These are phyloP conservation scores for Zenarchopterus dispar DNA, from an alignment of 2,797 vertebrate species.

Conservation along the genomic window DNA sequence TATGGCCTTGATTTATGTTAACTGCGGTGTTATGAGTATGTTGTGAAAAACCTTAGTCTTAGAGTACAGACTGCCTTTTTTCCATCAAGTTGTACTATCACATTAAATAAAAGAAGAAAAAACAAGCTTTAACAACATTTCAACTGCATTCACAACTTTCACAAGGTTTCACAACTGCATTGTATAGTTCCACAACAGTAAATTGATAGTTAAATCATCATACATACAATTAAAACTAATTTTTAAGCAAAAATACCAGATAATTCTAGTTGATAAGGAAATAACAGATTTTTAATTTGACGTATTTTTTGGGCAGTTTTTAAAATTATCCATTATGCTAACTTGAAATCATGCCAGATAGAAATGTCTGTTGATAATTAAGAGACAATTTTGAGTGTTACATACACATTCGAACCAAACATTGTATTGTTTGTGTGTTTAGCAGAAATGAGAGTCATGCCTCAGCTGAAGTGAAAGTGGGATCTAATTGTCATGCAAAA, in stretches of 20 bases:
- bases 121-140: conserved; percentile 13
- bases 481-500: conserved; percentile 37
- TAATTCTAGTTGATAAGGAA: background rate
- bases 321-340: background rate
- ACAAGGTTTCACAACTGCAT: background rate
- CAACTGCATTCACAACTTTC: background rate
- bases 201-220: background rate
- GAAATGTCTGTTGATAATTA: background rate
- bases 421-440: conserved; percentile 16
- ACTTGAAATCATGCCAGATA: background rate
- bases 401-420: background rate
- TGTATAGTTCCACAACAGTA: background rate
- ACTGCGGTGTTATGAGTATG: conserved; percentile 43
- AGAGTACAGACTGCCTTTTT: conserved; percentile 8
- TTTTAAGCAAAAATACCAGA: too few species aligned
- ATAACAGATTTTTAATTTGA: background rate
- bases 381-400: background rate
- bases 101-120: conserved; percentile 1
- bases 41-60: conserved; percentile 18
- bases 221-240: background rate
- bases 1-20: conserved; percentile 51
- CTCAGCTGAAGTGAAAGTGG: conserved; percentile 63
- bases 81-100: conserved; percentile 7
- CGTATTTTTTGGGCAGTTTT: too few species aligned
- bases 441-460: conserved; percentile 31